A percentile compares a stretch with the other conserved stretches of the same genome.
These are phyloP conservation scores for Tragelaphus buxtoni DNA, from an alignment of 2,113 vertebrate genomes.

Conservation along the genomic window DNA sequence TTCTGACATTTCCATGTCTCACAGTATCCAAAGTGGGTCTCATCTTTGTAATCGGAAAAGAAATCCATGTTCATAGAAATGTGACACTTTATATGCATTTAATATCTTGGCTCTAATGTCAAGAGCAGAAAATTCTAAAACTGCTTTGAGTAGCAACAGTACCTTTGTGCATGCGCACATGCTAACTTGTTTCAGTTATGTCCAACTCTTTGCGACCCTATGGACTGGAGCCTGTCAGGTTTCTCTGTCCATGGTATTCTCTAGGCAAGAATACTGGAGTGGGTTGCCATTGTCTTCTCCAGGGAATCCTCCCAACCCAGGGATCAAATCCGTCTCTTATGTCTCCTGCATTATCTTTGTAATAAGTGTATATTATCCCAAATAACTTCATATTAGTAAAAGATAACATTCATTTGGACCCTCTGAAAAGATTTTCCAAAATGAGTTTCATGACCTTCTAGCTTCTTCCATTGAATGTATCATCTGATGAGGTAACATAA, in stretches of 20 bases:
- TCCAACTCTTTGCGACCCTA: neutral
- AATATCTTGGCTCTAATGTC: neutral
- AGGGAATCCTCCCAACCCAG: neutral
- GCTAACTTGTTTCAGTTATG: neutral
- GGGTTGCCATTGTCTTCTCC: neutral
- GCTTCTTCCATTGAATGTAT: neutral
- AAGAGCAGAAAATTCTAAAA: neutral
- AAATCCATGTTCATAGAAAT: neutral
- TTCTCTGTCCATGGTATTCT: neutral
- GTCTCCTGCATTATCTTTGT: neutral
- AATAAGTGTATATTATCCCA: neutral
- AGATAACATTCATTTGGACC: neutral
- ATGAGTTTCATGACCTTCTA: neutral
- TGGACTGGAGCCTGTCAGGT: neutral
- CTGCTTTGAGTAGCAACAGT: neutral
- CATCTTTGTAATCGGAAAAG: neutral
- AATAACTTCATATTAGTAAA: neutral
- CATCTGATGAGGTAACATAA: neutral
- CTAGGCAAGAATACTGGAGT: neutral
- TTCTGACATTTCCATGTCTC: neutral
- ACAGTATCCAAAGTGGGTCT: neutral
- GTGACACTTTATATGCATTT: neutral
- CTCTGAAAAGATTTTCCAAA: neutral
- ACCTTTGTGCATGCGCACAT: fast-evolving
- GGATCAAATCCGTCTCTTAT: neutral